These are phyloP conservation scores for Pampusana beccarii DNA, from an alignment of 2,113 vertebrate genomes.

Conservation along the genomic window DNA sequence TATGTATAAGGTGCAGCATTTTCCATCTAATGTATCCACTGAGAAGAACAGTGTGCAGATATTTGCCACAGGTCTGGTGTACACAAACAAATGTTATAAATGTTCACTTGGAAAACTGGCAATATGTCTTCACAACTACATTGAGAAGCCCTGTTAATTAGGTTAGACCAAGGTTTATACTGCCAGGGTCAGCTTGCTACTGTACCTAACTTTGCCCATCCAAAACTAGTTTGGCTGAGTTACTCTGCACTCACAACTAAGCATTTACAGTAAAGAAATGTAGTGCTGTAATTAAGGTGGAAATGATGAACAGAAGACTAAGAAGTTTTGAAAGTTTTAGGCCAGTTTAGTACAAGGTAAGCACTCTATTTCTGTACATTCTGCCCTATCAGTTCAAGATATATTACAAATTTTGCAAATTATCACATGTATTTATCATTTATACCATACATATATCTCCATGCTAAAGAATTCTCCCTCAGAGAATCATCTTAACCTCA, in stretches of 20 bases:
- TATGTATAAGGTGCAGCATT: neutral
- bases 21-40: neutral
- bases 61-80: neutral
- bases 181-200: neutral
- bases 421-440: neutral
- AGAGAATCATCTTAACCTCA: neutral
- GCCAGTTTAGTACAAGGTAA: neutral
- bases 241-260: neutral
- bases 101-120: neutral
- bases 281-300: neutral
- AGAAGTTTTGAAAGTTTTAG: neutral
- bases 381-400: neutral
- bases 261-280: neutral
- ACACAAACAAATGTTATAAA: neutral
- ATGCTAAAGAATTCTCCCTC: neutral
- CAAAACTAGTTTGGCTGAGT: neutral
- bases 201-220: neutral
- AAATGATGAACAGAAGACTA: neutral
- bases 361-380: neutral
- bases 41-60: neutral
- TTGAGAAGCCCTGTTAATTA: slow-evolving; percentile 51
- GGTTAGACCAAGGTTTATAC: neutral
- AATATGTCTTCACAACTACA: slow-evolving; percentile 8
- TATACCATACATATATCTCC: neutral
- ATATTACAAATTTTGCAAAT: neutral